phyloP scores from a whole-genome alignment of 2,113 vertebrate species.

The Prunella himalayana region DNA sequence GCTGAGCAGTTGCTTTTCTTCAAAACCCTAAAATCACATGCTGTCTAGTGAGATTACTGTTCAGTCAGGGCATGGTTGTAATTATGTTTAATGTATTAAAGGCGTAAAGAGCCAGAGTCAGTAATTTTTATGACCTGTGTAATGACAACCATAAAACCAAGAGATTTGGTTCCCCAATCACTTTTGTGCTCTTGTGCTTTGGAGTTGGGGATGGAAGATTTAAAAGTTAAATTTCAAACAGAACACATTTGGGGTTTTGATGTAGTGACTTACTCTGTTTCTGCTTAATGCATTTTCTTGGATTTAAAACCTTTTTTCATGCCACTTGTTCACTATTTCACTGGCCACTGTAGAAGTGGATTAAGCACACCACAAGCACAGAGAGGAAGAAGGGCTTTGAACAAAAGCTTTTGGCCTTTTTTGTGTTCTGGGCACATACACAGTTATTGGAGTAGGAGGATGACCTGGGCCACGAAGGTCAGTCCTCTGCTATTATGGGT shows the following conservation, averaged over 20 bases:
- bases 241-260: background rate
- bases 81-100: constrained; percentile 37
- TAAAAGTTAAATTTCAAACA: background rate
- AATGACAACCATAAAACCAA: constrained; percentile 17
- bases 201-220: background rate
- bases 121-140: constrained; percentile 53
- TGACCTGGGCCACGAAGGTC: background rate
- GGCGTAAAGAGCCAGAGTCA: background rate
- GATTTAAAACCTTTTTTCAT: background rate
- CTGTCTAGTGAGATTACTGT: background rate
- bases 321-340: background rate
- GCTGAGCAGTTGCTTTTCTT: background rate
- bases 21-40: background rate
- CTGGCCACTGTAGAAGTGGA: background rate
- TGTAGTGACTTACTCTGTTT: background rate
- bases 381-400: background rate
- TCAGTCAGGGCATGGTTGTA: background rate
- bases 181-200: background rate
- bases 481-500: constrained; percentile 12
- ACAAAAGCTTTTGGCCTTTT: background rate
- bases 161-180: background rate
- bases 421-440: background rate
- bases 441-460: background rate
- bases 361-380: background rate
- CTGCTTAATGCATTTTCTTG: background rate